phyloP scores from a whole-genome alignment of 2,113 vertebrate genomes.

The Notechis scutatus region DNA sequence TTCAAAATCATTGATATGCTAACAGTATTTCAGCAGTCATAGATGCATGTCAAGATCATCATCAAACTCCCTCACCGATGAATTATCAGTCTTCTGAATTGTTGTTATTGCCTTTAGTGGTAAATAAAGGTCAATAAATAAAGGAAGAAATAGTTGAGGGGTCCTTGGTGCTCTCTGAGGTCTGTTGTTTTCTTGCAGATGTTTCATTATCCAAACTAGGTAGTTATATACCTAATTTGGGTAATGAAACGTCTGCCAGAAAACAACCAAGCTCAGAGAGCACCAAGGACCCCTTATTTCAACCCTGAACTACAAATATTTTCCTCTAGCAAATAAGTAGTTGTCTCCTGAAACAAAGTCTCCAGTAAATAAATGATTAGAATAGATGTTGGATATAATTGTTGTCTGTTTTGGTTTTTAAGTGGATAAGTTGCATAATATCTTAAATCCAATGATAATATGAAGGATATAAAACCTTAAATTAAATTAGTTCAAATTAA shows the following conservation, averaged over 20 bases:
- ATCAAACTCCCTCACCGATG: background rate
- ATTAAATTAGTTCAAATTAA: background rate
- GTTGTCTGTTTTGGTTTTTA: background rate
- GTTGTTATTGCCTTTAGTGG: background rate
- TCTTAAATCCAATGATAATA: background rate
- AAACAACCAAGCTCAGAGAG: background rate
- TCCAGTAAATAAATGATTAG: background rate
- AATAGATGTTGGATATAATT: background rate
- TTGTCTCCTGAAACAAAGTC: background rate
- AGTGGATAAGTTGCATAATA: background rate
- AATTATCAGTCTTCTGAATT: background rate
- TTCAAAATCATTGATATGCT: background rate
- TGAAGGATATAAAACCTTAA: background rate
- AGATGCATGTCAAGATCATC: background rate
- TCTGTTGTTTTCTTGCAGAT: background rate
- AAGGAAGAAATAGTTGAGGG: background rate
- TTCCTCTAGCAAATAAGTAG: background rate
- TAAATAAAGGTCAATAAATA: background rate
- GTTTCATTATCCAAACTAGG: background rate
- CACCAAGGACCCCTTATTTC: background rate
- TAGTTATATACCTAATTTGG: background rate
- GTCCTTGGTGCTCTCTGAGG: background rate
- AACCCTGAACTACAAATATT: background rate
- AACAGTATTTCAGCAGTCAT: background rate
- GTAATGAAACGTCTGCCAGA: background rate